phyloP scores from a whole-genome alignment of 2,888 invertebrate species.

The Lamproptera curius region DNA sequence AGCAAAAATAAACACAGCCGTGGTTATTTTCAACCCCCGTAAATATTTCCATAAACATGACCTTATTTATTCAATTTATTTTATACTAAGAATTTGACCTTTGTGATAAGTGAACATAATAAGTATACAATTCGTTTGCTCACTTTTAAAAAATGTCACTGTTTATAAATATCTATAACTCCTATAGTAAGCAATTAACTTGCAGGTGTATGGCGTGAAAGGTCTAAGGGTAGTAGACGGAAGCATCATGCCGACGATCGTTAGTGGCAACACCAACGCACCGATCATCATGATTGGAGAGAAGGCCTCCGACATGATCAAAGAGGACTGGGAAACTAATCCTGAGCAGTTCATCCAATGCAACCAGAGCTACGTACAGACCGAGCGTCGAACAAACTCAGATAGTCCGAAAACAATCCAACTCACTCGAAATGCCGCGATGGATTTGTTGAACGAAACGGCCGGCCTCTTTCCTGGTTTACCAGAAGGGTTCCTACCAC shows the following conservation, averaged over 20 bases:
- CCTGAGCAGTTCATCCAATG: conserved; percentile 33
- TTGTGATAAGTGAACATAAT: too few species aligned
- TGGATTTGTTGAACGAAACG: conserved; percentile 57
- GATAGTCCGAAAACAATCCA: conserved; percentile 31
- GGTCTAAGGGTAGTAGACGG: conserved; percentile 88
- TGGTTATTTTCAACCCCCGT: too few species aligned
- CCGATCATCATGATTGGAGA: conserved; percentile 92
- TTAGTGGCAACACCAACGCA: conserved; percentile 89
- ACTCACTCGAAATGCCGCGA: conserved; percentile 17
- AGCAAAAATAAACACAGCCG: too few species aligned
- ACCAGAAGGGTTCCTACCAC: conserved; percentile 19
- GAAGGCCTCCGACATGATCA: conserved; percentile 89
- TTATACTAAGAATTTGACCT: too few species aligned
- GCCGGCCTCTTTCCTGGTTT: conserved; percentile 46
- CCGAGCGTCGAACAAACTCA: conserved; percentile 29
- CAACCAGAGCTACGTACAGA: conserved; percentile 25
- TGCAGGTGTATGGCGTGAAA: conserved; percentile 80
- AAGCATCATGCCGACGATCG: conserved; percentile 89
- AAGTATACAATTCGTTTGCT: too few species aligned
- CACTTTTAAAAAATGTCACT: too few species aligned
- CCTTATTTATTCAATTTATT: too few species aligned
- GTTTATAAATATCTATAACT: too few species aligned
- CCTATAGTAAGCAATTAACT: too few species aligned
- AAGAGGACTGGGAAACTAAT: conserved; percentile 80
- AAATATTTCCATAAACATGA: too few species aligned